Base-by-base conservation (phyloP, 92 coral and sea anemone genomes). In the Pocillopora grandis region DNA sequence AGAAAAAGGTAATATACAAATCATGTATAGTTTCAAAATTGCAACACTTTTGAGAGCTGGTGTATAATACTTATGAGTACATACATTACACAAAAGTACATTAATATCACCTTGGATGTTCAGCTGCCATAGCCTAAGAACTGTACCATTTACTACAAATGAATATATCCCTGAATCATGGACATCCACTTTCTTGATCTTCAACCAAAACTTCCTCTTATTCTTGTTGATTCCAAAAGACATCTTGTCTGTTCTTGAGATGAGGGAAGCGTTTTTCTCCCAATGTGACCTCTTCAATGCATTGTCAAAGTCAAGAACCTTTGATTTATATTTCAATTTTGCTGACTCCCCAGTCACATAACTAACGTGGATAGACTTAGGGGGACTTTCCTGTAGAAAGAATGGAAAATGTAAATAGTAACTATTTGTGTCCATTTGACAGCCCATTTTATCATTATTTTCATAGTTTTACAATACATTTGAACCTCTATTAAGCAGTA, bases 111-210 rank as follows among this genome's bases (percentile, higher is more conserved):
- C 86, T 83, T 16, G 42, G 35, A 83, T 79, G 9, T 73, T 64
- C 36, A 83, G 72, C 62, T 10, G 10, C 86, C 86, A 83, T 19
- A 18, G 80, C 27, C 19, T 52, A n/a, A 83, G n/a, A 64, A 64
- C 80, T 49, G 86, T 37, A 19, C 57, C 72, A 65, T 83, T 74
- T 10, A 83, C 60, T 62, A 31, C 33, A 33, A 83, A 83, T 17
- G 86, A 62, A 66, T 83, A 83, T 11, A 16, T 19, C 35, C 86
- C 86, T 73, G 79, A 72, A 20, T 83, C 76, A 42, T 58, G 42
- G 23, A 17, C 65, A n/a, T 74, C 17, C 62, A 37, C 79, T 14
- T 63, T 74, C 65, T 52, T 83, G 42, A 83, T 83, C 78, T 18
- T 72, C 73, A 83, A 64, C 86, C 86, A 83, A 17, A 83, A 73